A percentile compares a stretch with the other conserved stretches of the same genome.
Conservation (phyloP, 2,113 vertebrate genomes). For the Spermophilus dauricus region DNA sequence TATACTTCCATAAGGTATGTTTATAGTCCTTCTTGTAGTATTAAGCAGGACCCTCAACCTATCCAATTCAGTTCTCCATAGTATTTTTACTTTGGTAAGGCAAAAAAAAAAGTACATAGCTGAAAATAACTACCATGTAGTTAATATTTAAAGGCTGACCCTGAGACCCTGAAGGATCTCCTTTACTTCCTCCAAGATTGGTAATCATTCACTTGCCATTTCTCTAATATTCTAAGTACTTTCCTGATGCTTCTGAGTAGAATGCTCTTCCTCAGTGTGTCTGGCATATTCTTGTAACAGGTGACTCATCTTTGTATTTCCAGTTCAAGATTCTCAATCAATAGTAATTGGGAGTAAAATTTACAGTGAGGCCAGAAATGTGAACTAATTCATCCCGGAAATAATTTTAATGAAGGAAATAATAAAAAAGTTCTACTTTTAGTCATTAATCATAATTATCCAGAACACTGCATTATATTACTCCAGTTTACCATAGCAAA, state of each 20-base stretch:
- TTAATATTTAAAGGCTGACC: neutral
- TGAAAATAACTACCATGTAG: neutral
- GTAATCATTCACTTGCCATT: neutral
- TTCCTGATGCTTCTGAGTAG: neutral
- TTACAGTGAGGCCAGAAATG: neutral
- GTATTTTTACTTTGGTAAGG: neutral
- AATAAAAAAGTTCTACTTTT: neutral
- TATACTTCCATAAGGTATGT: neutral
- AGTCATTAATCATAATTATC: neutral
- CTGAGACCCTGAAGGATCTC: neutral
- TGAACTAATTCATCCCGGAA: conserved; percentile 6
- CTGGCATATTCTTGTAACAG: neutral
- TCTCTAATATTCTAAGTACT: neutral
- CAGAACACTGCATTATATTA: neutral
- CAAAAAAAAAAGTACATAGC: neutral
- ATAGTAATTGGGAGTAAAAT: neutral
- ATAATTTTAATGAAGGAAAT: neutral
- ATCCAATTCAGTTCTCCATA: neutral
- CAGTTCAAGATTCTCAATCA: neutral
- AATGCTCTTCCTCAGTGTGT: neutral
- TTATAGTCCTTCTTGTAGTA: neutral
- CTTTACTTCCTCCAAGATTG: neutral
- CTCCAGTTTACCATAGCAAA: neutral
- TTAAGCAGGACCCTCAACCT: neutral
- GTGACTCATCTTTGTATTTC: neutral